These are phyloP conservation scores for Catostylus mosaicus DNA, from an alignment of 30 jellyfish, hydroid and myxozoan genomes.

Conservation along the genomic window DNA sequence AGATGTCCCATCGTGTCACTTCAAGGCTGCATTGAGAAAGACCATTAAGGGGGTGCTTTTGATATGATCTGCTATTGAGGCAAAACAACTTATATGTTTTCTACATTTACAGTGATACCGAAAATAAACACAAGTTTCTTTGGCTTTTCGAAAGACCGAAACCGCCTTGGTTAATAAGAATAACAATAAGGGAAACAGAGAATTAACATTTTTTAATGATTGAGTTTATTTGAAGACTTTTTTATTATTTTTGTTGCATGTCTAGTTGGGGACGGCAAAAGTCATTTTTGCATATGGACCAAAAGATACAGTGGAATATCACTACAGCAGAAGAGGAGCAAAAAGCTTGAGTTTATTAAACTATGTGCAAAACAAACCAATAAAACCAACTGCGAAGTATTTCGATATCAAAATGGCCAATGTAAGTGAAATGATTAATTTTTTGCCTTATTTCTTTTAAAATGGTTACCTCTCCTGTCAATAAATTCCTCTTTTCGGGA, in stretches of 20 bases:
- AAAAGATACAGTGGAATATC: slow-evolving; percentile 6
- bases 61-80: too few species aligned
- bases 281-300: slow-evolving; percentile 42
- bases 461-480: not conserved
- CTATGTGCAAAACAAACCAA: slow-evolving; percentile 21
- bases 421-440: not conserved
- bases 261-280: slow-evolving; percentile 20
- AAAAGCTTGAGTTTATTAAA: slow-evolving; percentile 10
- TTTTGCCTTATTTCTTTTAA: not conserved
- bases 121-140: too few species aligned
- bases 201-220: too few species aligned
- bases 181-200: too few species aligned
- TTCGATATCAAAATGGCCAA: slow-evolving; percentile 12
- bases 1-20: too few species aligned
- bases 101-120: too few species aligned
- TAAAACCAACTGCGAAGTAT: slow-evolving; percentile 23
- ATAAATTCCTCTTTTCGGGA: not conserved
- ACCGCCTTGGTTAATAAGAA: too few species aligned
- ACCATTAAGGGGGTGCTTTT: too few species aligned
- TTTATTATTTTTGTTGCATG: not conserved
- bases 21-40: too few species aligned
- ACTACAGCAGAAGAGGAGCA: slow-evolving; percentile 36
- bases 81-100: too few species aligned
- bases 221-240: too few species aligned
- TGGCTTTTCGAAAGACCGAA: too few species aligned